Percentiles rank a stretch among this genome's conserved stretches.
Conservation (phyloP, 2,113 vertebrate genomes). For the Gadus macrocephalus region DNA sequence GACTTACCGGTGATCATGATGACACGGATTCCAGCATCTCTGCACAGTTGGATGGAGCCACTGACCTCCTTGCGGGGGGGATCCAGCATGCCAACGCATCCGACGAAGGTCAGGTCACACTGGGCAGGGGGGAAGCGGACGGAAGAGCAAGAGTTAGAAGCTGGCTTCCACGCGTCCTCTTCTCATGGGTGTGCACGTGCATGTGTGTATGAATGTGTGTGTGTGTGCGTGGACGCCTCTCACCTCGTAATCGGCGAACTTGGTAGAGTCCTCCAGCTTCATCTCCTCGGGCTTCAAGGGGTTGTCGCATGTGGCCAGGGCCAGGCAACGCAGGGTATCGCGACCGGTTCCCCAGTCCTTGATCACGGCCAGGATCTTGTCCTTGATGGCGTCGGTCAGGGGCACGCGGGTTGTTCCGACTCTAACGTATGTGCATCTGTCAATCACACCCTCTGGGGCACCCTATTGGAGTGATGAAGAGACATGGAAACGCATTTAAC, state of each 20-base stretch:
- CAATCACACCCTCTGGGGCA: conserved; percentile 84
- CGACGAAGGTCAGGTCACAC: conserved; percentile 88
- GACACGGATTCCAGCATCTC: conserved; percentile 75
- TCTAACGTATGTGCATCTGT: conserved; percentile 85
- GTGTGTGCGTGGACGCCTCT: conserved; percentile 2
- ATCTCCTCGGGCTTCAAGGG: conserved; percentile 85
- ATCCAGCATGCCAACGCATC: conserved; percentile 92
- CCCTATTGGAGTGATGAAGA: conserved; percentile 51
- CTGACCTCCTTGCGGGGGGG: conserved; percentile 89
- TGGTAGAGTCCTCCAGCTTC: conserved; percentile 82
- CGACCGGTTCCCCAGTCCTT: conserved; percentile 90
- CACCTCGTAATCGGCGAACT: conserved; percentile 84
- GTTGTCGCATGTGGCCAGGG: conserved; percentile 84
- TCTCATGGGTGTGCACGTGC: background rate
- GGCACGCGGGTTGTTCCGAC: conserved; percentile 86
- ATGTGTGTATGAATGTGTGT: background rate
- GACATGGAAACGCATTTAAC: too few relatives aligned
- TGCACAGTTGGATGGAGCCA: conserved; percentile 80
- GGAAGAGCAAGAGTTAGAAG: background rate
- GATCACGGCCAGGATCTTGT: conserved; percentile 82
- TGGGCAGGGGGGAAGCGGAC: conserved; percentile 29
- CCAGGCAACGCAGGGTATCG: conserved; percentile 89
- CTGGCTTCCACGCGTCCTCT: background rate
- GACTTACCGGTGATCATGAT: conserved; percentile 77
- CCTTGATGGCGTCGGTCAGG: conserved; percentile 71